Percentiles rank a stretch among this genome's conserved stretches.
Conservation (phyloP, 2,888 invertebrate species). For the Drosophila putrida region DNA sequence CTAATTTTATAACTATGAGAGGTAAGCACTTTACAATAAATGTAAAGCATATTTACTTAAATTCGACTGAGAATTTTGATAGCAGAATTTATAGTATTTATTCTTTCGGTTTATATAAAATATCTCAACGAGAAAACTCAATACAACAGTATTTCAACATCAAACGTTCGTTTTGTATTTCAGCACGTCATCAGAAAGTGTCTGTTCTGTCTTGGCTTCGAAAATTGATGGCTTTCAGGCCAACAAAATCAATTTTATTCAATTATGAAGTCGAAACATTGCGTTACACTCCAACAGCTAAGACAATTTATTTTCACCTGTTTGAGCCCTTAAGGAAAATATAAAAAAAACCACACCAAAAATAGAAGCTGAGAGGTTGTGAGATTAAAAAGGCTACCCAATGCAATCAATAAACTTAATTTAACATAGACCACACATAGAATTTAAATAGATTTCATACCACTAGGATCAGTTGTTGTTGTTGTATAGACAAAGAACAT, state of each 20-base stretch:
- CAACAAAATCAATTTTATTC: conserved; percentile 63
- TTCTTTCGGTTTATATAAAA: background rate
- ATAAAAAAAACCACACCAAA: background rate
- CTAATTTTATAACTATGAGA: too few species aligned
- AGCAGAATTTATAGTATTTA: background rate
- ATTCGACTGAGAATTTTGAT: too few species aligned
- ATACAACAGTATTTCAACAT: background rate
- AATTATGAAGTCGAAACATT: conserved; percentile 55
- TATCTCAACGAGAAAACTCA: background rate
- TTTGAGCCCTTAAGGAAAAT: conserved; percentile 22
- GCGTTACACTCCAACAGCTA: conserved; percentile 33
- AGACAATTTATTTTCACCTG: conserved; percentile 54
- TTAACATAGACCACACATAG: background rate
- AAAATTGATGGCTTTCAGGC: conserved; percentile 57
- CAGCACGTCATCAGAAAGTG: conserved; percentile 24
- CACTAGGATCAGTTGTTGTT: background rate
- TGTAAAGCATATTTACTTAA: too few species aligned
- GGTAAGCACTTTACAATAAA: too few species aligned
- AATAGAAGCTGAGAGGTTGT: conserved; percentile 7
- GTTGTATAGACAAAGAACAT: background rate
- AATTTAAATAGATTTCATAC: background rate
- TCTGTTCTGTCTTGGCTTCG: conserved; percentile 15
- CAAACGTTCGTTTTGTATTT: background rate
- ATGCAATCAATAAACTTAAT: background rate
- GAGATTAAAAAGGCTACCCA: conserved; percentile 6